These are phyloP conservation scores for Orbicella faveolata DNA, from an alignment of 64 coral and sea anemone genomes.

Conservation along the genomic window DNA sequence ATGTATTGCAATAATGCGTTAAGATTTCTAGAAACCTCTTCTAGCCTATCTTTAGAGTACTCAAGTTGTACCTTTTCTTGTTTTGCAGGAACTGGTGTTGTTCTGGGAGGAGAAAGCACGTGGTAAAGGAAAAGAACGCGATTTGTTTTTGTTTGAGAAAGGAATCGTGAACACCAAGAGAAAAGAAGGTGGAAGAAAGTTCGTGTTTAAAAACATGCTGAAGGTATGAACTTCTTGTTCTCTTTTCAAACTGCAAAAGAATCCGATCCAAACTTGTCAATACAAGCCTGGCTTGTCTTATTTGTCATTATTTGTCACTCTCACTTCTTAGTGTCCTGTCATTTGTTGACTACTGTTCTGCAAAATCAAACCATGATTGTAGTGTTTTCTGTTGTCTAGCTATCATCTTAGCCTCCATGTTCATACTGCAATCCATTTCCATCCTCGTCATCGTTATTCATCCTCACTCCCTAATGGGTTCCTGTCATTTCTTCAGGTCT, in stretches of 20 bases:
- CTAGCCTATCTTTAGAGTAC: neutral
- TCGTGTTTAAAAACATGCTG: slow-evolving; percentile 81
- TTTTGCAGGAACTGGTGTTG: slow-evolving; percentile 71
- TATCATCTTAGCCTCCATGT: neutral
- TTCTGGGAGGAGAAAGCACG: slow-evolving; percentile 96
- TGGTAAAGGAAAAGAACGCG: slow-evolving; percentile 95
- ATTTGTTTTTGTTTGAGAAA: slow-evolving; percentile 96
- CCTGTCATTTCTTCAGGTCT: too few relatives aligned
- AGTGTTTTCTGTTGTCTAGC: too few relatives aligned
- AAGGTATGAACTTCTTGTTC: slow-evolving; percentile 47
- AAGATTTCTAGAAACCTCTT: neutral
- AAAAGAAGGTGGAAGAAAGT: slow-evolving; percentile 86
- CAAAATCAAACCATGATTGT: too few relatives aligned
- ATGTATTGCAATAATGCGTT: neutral
- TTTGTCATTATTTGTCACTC: too few relatives aligned
- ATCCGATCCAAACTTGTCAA: neutral
- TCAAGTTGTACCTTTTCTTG: neutral
- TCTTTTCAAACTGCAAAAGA: too few relatives aligned
- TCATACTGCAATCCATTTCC: too few relatives aligned
- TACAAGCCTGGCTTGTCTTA: neutral
- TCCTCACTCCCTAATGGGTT: too few relatives aligned
- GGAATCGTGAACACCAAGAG: slow-evolving; percentile 89
- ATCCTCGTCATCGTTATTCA: too few relatives aligned
- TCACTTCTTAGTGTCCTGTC: too few relatives aligned
- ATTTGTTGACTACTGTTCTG: too few relatives aligned